A percentile compares a stretch with the other conserved stretches of the same genome.
phyloP scores from a whole-genome alignment of 2,113 vertebrate genomes.

The Nerophis ophidion region DNA sequence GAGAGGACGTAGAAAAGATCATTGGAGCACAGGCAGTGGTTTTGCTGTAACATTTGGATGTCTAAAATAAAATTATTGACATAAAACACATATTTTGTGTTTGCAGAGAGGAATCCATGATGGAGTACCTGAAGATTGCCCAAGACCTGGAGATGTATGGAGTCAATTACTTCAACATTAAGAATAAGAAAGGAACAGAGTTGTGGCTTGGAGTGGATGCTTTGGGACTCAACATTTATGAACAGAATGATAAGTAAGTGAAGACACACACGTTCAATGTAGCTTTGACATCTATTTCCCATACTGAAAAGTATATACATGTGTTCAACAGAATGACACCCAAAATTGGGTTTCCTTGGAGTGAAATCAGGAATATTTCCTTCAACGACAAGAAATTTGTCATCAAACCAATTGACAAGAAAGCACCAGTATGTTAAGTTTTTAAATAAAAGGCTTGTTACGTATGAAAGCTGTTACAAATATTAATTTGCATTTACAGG shows the following conservation, averaged over 20 bases:
- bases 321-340: conserved; percentile 85
- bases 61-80: too few species aligned
- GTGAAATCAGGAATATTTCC: conserved; percentile 97
- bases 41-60: too few species aligned
- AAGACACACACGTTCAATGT: background rate
- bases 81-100: background rate
- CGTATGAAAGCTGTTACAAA: background rate
- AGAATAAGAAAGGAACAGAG: conserved; percentile 97
- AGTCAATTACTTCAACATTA: conserved; percentile 98
- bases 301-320: background rate
- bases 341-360: conserved; percentile 98
- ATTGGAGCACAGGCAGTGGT: too few species aligned
- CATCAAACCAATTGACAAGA: conserved; percentile 99
- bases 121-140: conserved; percentile 98
- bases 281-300: background rate
- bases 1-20: too few species aligned
- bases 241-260: conserved; percentile 91
- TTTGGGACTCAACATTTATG: conserved; percentile 96
- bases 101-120: conserved; percentile 91
- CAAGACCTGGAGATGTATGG: conserved; percentile 98
- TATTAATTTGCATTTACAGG: conserved; percentile 59
- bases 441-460: background rate
- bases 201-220: conserved; percentile 95
- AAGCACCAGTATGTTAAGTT: conserved; percentile 82
- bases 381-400: conserved; percentile 99